Evolutionary conservation across 2,113 vertebrate species (phyloP).

Genomic region (Pimephales promelas): DNA sequence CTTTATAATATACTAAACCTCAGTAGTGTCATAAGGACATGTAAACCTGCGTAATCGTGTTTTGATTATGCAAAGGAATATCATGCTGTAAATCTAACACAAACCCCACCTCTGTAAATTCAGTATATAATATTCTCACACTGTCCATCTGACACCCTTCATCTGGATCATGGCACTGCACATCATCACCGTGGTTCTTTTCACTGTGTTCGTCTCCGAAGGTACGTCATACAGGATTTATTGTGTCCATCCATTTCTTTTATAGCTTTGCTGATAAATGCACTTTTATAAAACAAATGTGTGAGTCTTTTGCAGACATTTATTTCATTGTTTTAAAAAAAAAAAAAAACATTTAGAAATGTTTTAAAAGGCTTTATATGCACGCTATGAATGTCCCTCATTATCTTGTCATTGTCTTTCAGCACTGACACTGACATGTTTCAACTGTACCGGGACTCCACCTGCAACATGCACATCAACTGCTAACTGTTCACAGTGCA

Average conservation of each 20-base stretch:
- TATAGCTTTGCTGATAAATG: background rate
- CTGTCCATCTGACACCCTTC: background rate
- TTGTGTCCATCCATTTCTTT: background rate
- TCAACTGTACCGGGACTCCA: background rate
- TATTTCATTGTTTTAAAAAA: background rate
- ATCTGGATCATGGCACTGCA: background rate
- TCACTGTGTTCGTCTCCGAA: background rate
- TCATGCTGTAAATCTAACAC: background rate
- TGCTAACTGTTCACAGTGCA: background rate
- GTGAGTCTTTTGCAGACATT: background rate
- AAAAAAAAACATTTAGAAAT: background rate
- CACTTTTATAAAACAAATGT: background rate
- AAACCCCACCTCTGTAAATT: background rate
- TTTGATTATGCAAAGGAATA: background rate
- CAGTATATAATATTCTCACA: background rate
- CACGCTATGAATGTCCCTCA: background rate
- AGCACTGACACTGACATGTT: background rate
- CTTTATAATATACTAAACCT: background rate
- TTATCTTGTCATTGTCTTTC: background rate
- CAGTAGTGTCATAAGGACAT: background rate
- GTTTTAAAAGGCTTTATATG: background rate
- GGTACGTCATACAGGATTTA: background rate
- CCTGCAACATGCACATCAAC: fast-evolving
- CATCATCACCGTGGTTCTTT: background rate
- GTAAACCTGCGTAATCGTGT: background rate